Base-by-base conservation (phyloP, 2,113 vertebrate species). In the Brachypodius melanocephalos region DNA sequence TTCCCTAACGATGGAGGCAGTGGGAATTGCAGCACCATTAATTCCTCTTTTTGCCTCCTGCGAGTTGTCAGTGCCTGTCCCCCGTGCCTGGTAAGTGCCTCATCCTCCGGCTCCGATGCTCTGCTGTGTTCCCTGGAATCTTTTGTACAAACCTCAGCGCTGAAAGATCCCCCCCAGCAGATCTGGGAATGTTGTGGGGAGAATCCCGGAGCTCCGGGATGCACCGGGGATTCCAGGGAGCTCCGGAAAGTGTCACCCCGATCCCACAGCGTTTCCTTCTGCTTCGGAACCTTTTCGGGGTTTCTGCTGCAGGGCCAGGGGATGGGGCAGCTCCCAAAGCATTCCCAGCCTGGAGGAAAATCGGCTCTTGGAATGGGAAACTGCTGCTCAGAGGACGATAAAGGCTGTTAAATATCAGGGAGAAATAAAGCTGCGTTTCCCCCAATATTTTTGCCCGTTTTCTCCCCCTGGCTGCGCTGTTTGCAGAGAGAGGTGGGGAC, bases 21-120 rank as follows among this genome's bases (percentile, higher is more conserved):
- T 12, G 89, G 95, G 95, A 85, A 74, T 91, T 91, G 85, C 91
- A 55, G 89, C 84, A 7, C 83, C 84, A 80, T 95, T 85, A 90
- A 92, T 48, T 89, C n/a, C 55, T 38, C 54, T 61, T 42, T 17
- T 32, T 3, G 38, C 88, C 88, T 85, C 85, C 74, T 4, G 63
- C 5, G 52, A 65, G 63, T 22, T 81, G 72, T 17, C 82, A 29
- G 85, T 1, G 7, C 57, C 88, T 88, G 68, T 83, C 29, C 38
- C 52, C 48, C 17, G 66, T 3, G 20, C 83, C 78, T 38, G 16
- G 31, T 36, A 38, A 71, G 36, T 28, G 14, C 69, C 7, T 7
- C 48, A 45, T n/a, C 59, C 79, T 0, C 24, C 0, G 48, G 20
- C 18, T 51, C 5, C 2, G 62, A 29, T 69, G 80, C 83, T 71